Evolutionary conservation across 2,888 invertebrate species (phyloP).

Genomic region (Ommatoiulus sabulosus): DNA sequence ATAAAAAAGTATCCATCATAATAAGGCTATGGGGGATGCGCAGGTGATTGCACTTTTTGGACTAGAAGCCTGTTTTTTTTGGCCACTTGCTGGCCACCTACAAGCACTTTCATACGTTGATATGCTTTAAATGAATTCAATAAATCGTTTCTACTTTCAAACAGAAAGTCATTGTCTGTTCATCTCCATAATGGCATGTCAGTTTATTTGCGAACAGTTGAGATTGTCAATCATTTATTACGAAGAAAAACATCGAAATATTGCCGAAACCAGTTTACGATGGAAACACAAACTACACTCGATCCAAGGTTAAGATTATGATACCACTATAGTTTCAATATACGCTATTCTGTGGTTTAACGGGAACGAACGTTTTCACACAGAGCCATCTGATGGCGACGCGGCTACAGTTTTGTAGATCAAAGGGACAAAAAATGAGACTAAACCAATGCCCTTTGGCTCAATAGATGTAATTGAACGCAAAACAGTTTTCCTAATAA

Average conservation of each 20-base stretch:
- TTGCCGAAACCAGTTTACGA: neutral
- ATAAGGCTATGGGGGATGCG: slow-evolving; percentile 8
- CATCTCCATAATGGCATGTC: neutral
- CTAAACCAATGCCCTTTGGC: neutral
- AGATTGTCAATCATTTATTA: neutral
- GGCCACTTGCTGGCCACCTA: neutral
- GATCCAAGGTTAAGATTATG: neutral
- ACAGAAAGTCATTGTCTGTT: neutral
- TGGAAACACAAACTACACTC: neutral
- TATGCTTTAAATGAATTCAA: neutral
- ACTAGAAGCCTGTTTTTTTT: slow-evolving; percentile 3
- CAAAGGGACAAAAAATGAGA: neutral
- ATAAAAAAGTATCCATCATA: neutral
- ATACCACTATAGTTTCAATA: neutral
- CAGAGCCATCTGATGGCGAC: neutral
- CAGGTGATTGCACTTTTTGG: slow-evolving; percentile 44
- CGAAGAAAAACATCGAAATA: neutral
- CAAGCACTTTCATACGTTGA: neutral
- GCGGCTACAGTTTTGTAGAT: too few relatives aligned
- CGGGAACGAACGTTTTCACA: neutral
- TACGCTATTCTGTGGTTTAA: neutral
- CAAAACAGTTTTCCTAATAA: too few relatives aligned
- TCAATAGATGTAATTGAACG: too few relatives aligned
- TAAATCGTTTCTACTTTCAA: slow-evolving; percentile 29
- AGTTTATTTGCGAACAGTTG: neutral